A percentile compares a stretch with the other conserved stretches of the same genome.
Evolutionary conservation across 92 coral and sea anemone species (phyloP).

Genomic region (Pocillopora grandis): DNA sequence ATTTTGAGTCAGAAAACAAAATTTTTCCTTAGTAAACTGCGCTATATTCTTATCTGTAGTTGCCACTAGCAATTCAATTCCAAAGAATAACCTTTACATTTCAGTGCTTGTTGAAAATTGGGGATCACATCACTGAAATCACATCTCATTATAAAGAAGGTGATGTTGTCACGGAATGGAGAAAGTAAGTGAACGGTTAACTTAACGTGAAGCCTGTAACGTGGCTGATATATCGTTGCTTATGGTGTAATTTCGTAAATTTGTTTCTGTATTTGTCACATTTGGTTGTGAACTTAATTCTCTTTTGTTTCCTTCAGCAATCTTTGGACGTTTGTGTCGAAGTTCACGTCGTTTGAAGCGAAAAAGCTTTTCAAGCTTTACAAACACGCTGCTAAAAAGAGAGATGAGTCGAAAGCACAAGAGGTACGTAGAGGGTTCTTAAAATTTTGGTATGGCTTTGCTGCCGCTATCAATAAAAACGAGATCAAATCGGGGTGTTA

Average conservation of each 20-base stretch:
- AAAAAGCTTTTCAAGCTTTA: constrained; percentile 87
- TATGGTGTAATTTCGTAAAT: neutral
- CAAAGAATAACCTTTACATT: neutral
- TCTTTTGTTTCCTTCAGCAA: constrained; percentile 48
- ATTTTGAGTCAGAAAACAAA: too few relatives aligned
- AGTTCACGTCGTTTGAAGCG: constrained; percentile 95
- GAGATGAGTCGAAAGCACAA: constrained; percentile 75
- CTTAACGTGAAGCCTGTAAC: neutral
- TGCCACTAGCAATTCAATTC: too few relatives aligned
- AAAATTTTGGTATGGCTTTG: too few relatives aligned
- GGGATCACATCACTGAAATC: constrained; percentile 89
- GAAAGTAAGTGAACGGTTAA: constrained; percentile 57
- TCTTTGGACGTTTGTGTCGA: constrained; percentile 97
- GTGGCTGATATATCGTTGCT: neutral
- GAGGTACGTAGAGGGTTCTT: constrained; percentile 38
- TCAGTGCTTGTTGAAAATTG: constrained; percentile 93
- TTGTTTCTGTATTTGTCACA: neutral
- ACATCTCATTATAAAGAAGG: constrained; percentile 86
- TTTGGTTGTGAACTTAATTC: neutral
- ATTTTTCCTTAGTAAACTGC: too few relatives aligned
- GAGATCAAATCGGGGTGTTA: neutral
- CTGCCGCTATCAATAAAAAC: neutral
- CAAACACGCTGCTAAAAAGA: constrained; percentile 91
- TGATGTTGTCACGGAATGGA: constrained; percentile 84
- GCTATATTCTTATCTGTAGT: too few relatives aligned